Evolutionary conservation across 2,113 vertebrate species (phyloP).

Genomic region (Bungarus multicinctus): DNA sequence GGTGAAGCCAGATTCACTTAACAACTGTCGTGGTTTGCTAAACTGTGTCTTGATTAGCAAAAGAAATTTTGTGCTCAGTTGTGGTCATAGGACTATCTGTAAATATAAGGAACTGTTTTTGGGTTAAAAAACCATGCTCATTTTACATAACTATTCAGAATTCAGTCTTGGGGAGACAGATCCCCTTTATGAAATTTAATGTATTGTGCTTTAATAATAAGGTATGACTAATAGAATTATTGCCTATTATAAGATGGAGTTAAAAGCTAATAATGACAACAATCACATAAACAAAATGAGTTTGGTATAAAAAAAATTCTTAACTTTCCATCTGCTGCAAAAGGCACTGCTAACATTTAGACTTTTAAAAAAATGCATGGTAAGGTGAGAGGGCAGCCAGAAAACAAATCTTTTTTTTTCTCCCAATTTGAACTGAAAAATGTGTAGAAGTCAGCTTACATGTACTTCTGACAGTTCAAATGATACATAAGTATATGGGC

Average conservation of each 20-base stretch:
- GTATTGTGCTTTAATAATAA: slow-evolving; percentile 56
- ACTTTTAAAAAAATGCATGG: slow-evolving; percentile 32
- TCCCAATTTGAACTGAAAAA: slow-evolving; percentile 60
- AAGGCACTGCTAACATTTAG: slow-evolving; percentile 61
- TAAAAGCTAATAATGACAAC: slow-evolving; percentile 48
- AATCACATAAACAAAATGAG: slow-evolving; percentile 51
- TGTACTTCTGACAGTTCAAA: slow-evolving; percentile 80
- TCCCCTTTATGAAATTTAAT: slow-evolving; percentile 60
- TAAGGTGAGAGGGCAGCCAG: slow-evolving; percentile 33
- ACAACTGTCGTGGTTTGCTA: not conserved
- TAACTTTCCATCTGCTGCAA: slow-evolving; percentile 63
- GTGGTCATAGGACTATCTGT: not conserved
- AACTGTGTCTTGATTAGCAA: not conserved
- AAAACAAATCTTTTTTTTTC: slow-evolving; percentile 45
- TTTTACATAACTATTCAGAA: slow-evolving; percentile 59
- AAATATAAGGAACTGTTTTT: slow-evolving; percentile 56
- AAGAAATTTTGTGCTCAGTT: not conserved
- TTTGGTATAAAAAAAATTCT: slow-evolving; percentile 54
- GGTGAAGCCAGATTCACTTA: not conserved
- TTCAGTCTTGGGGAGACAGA: slow-evolving; percentile 44
- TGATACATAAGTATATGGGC: slow-evolving; percentile 79
- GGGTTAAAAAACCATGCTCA: slow-evolving; percentile 41
- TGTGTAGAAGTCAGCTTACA: slow-evolving; percentile 72
- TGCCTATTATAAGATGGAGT: slow-evolving; percentile 53
- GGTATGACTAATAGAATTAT: slow-evolving; percentile 53